phyloP scores from a whole-genome alignment of 2,888 invertebrate species.

The Epinotia nisella region DNA sequence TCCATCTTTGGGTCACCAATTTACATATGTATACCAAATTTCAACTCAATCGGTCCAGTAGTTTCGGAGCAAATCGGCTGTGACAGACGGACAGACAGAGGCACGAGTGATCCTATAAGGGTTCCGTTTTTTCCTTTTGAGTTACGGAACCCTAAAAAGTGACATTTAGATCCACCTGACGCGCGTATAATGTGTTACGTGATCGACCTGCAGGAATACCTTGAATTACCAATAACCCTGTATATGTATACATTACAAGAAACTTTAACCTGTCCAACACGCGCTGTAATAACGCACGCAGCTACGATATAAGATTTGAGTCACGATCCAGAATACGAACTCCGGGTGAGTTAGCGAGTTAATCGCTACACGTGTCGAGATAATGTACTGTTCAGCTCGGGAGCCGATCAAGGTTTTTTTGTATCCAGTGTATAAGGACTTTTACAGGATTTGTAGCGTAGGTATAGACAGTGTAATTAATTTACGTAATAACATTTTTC shows the following conservation, averaged over 20 bases:
- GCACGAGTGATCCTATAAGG: too few relatives aligned
- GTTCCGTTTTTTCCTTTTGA: too few relatives aligned
- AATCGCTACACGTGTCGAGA: slow-evolving; percentile 70
- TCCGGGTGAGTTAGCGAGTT: slow-evolving; percentile 64
- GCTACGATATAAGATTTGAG: slow-evolving; percentile 69
- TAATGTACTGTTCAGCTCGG: slow-evolving; percentile 53
- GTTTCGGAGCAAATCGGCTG: too few relatives aligned
- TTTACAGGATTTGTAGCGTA: neutral
- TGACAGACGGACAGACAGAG: too few relatives aligned
- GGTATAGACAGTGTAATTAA: neutral
- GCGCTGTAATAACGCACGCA: slow-evolving; percentile 20
- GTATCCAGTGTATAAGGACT: neutral
- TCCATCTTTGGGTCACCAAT: too few relatives aligned
- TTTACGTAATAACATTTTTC: neutral
- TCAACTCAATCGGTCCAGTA: too few relatives aligned
- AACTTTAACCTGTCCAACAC: slow-evolving; percentile 6
- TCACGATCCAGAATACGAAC: slow-evolving; percentile 67
- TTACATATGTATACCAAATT: too few relatives aligned
- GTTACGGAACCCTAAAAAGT: too few relatives aligned
- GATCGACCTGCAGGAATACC: too few relatives aligned
- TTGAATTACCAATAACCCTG: neutral
- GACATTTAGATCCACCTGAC: too few relatives aligned
- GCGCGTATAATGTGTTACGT: too few relatives aligned
- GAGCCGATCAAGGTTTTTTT: slow-evolving; percentile 15
- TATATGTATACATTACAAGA: too few relatives aligned